Conservation (phyloP, 2,797 vertebrate genomes). For the Coregonus suidteri region DNA sequence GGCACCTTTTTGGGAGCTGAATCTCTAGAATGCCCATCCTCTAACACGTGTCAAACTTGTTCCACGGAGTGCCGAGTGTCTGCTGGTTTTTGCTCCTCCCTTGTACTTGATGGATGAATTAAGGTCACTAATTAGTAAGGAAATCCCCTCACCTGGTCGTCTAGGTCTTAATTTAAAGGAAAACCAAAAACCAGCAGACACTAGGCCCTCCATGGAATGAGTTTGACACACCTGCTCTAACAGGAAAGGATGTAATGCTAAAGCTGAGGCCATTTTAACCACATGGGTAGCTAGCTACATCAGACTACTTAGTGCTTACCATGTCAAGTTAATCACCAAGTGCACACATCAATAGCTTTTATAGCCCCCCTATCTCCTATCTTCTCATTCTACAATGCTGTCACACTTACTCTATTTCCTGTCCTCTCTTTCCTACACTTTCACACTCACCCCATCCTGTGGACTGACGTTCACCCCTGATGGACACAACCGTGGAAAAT, state of each 20-base stretch:
- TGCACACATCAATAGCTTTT: neutral
- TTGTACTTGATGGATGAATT: no score
- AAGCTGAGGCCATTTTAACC: no score
- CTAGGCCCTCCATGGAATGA: neutral
- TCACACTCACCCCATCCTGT: constrained; percentile 69
- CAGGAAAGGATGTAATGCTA: neutral
- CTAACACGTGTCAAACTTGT: neutral
- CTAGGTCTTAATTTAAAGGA: no score
- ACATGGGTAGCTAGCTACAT: no score
- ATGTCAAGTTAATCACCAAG: neutral
- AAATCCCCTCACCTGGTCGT: no score
- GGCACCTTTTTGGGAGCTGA: neutral
- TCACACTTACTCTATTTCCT: constrained; percentile 10
- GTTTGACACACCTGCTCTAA: neutral
- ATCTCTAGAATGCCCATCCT: neutral
- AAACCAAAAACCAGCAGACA: no score
- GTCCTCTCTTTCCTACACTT: constrained; percentile 63
- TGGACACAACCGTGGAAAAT: neutral
- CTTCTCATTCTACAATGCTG: neutral
- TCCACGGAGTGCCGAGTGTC: no score
- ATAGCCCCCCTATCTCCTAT: neutral
- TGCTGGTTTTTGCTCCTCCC: no score
- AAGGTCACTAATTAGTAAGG: no score
- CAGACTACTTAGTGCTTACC: neutral
- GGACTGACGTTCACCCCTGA: constrained; percentile 55